Evolutionary conservation across 2,113 vertebrate species (phyloP), one percentile per base, ranked within the genome.

Genomic region (Psophia crepitans): DNA sequence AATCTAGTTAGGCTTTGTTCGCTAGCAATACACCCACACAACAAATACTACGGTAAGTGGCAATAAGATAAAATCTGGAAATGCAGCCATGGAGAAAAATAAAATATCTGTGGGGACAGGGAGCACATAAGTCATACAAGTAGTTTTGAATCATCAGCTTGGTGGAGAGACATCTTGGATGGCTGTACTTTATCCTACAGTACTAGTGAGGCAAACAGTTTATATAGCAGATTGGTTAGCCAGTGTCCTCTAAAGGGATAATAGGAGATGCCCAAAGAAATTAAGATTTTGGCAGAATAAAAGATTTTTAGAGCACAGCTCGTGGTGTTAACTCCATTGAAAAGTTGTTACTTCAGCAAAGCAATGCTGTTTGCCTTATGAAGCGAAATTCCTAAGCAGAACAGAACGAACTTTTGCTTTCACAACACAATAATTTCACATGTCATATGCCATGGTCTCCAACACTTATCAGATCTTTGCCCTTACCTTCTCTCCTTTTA

Each of bases 1-100:
- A 94, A 96, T 88, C 84, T 75, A 91, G 63, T 84, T 61, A 91
- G 88, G 85, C 65, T 93, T 85, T 93, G 78, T 89, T 96, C 89
- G 14, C 71, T 94, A 82, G 49, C 76, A 65, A 12, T 87, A 84
- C 80, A 95, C 88, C 86, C 88, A 97, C 87, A 92, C 61, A 82
- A 69, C 91, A 96, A 97, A 95, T 43, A 87, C 32, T 69, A 54
- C n/a, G 44, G 56, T 89, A 95, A 83, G 41, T 54, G 41, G 57
- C 93, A 90, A 46, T 43, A 79, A 92, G 71, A 84, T 84, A 87
- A 78, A 75, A 78, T 86, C 84, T 90, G 64, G 61, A 82, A 94
- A 76, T 20, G 39, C 80, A 96, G 89, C 51, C 24, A 15, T 88
- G 44, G n/a, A 96, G 21, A 16, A 81, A 77, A 88, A 91, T 79